Percentiles rank a stretch among this genome's conserved stretches.
Conservation (phyloP, 1,140 invertebrate species). For the Battus philenor region DNA sequence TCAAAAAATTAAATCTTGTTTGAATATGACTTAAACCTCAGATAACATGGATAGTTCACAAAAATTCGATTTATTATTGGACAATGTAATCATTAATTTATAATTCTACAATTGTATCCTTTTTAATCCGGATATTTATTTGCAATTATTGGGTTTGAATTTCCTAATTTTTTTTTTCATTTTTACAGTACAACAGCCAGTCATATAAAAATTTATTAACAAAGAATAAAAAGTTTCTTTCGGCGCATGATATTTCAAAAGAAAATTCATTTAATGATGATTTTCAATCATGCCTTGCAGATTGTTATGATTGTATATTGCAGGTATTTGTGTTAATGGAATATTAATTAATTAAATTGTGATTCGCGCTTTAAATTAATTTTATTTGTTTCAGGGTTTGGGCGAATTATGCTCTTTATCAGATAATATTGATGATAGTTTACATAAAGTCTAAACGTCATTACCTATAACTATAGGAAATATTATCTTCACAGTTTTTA, state of each 20-base stretch:
- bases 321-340: constrained; percentile 26
- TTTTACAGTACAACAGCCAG: constrained; percentile 3
- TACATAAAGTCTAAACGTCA: constrained; percentile 21
- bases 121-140: constrained; percentile 19
- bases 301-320: constrained; percentile 38
- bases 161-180: neutral
- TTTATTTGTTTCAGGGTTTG: constrained; percentile 36
- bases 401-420: constrained; percentile 27
- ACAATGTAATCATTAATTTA: constrained; percentile 22
- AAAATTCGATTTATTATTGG: constrained; percentile 36
- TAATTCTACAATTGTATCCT: constrained; percentile 30
- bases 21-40: no score
- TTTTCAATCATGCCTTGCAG: constrained; percentile 33
- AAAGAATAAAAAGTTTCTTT: constrained; percentile 29
- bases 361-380: neutral
- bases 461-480: constrained; percentile 41
- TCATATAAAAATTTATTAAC: constrained; percentile 31
- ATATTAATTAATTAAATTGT: constrained; percentile 1
- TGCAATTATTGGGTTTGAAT: neutral
- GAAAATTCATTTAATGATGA: constrained; percentile 21
- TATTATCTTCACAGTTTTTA: constrained; percentile 50
- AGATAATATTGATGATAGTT: constrained; percentile 21
- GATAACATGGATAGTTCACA: constrained; percentile 51
- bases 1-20: no score
- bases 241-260: constrained; percentile 4